phyloP scores from a whole-genome alignment of 2,888 invertebrate species.

The Brachylomia viminalis region DNA sequence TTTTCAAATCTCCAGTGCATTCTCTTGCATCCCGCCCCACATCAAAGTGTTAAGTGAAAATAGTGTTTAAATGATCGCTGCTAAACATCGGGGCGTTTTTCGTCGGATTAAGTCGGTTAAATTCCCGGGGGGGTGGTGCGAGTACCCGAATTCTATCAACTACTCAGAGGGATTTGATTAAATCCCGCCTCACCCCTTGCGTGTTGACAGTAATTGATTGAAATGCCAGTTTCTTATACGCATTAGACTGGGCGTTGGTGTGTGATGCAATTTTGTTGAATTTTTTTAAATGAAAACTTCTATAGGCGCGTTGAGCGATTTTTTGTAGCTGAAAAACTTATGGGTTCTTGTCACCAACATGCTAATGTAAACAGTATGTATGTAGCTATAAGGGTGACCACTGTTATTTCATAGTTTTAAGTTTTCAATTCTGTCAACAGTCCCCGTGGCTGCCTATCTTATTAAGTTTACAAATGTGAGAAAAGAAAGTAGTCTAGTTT shows the following conservation, averaged over 20 bases:
- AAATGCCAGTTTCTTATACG: conserved; percentile 71
- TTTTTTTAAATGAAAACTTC: not conserved
- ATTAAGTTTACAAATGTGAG: not conserved
- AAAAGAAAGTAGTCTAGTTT: not conserved
- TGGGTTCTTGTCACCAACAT: not conserved
- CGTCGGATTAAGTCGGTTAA: conserved; percentile 79
- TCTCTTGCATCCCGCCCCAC: conserved; percentile 38
- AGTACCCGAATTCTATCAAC: conserved; percentile 86
- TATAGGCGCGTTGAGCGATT: too few relatives aligned
- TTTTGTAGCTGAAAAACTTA: not conserved
- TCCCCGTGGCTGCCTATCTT: too few relatives aligned
- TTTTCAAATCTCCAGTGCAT: conserved; percentile 9
- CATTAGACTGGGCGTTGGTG: conserved; percentile 25
- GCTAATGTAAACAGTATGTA: not conserved
- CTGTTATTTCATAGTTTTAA: not conserved
- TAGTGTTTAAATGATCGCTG: conserved; percentile 86
- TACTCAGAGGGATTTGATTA: conserved; percentile 86
- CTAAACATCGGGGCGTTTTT: conserved; percentile 88
- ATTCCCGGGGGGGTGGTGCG: conserved; percentile 83
- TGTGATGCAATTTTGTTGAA: conserved; percentile 33
- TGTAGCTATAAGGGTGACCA: not conserved
- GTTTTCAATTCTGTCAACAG: not conserved
- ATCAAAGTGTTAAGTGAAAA: conserved; percentile 79
- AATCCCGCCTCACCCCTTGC: conserved; percentile 85
- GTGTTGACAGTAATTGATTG: conserved; percentile 89